These are phyloP conservation scores for Scortum barcoo DNA, from an alignment of 2,113 vertebrate genomes.

Conservation along the genomic window DNA sequence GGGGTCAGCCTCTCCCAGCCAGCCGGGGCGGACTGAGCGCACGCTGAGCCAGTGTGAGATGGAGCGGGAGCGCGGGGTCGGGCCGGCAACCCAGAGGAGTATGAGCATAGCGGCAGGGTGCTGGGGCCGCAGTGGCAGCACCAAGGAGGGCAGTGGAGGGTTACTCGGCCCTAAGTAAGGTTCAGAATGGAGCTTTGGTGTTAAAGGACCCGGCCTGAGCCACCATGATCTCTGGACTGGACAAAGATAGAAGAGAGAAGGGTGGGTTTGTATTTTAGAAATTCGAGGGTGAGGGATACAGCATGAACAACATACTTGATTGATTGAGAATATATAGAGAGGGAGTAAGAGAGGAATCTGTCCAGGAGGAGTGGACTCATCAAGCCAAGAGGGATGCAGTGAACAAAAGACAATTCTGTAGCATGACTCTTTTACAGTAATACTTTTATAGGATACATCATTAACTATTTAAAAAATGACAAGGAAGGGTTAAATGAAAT, in stretches of 20 bases:
- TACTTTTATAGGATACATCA: slow-evolving; percentile 70
- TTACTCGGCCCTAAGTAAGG: slow-evolving; percentile 80
- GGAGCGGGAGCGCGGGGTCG: slow-evolving; percentile 83
- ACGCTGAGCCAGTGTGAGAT: slow-evolving; percentile 92
- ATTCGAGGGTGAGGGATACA: background rate
- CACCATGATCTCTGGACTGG: slow-evolving; percentile 63
- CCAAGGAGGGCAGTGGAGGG: slow-evolving; percentile 84
- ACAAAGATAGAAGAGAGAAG: background rate
- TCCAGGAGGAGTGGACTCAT: slow-evolving; percentile 60
- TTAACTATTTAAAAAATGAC: slow-evolving; percentile 42
- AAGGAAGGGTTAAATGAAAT: slow-evolving; percentile 48
- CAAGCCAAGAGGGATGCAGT: slow-evolving; percentile 57
- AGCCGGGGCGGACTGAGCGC: slow-evolving; percentile 88
- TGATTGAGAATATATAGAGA: background rate
- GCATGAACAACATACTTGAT: background rate
- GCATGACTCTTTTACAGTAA: slow-evolving; percentile 78
- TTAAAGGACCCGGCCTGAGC: slow-evolving; percentile 16
- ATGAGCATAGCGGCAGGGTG: slow-evolving; percentile 95
- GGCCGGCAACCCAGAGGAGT: slow-evolving; percentile 89
- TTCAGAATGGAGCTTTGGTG: background rate
- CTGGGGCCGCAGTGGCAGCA: slow-evolving; percentile 91
- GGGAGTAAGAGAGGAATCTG: background rate
- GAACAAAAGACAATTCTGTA: slow-evolving; percentile 69
- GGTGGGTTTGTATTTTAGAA: slow-evolving; percentile 16
- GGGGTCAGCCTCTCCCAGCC: slow-evolving; percentile 43